These are phyloP conservation scores for Anhinga anhinga DNA, from an alignment of 2,113 vertebrate species.

Conservation along the genomic window DNA sequence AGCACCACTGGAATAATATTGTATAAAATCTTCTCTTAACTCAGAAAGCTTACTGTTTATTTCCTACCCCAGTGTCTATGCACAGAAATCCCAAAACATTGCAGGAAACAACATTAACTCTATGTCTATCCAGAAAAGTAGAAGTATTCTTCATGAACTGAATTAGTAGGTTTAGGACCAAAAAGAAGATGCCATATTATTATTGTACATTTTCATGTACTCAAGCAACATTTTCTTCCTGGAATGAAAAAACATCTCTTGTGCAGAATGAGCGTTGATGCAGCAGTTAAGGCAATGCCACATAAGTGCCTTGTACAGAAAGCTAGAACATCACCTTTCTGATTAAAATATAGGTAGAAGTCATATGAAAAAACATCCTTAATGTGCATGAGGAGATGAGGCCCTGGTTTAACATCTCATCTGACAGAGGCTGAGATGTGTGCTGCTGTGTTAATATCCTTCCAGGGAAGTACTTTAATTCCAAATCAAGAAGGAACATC, in stretches of 20 bases:
- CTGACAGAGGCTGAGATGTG: not conserved
- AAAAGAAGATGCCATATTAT: not conserved
- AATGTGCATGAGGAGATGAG: not conserved
- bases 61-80: not conserved
- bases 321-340: not conserved
- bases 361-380: not conserved
- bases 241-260: not conserved
- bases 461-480: slow-evolving; percentile 24
- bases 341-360: not conserved
- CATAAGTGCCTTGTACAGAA: not conserved
- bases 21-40: not conserved
- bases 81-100: not conserved
- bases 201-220: not conserved
- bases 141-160: not conserved
- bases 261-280: not conserved
- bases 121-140: not conserved
- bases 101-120: not conserved
- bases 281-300: not conserved
- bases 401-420: not conserved
- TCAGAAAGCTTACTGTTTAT: not conserved
- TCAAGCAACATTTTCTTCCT: not conserved
- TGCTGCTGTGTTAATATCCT: not conserved
- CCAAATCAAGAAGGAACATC: slow-evolving; percentile 32
- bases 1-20: not conserved
- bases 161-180: not conserved